Base-by-base conservation (phyloP, 53 echinoderm and acorn worm genomes). In the Echinometra lucunter region DNA sequence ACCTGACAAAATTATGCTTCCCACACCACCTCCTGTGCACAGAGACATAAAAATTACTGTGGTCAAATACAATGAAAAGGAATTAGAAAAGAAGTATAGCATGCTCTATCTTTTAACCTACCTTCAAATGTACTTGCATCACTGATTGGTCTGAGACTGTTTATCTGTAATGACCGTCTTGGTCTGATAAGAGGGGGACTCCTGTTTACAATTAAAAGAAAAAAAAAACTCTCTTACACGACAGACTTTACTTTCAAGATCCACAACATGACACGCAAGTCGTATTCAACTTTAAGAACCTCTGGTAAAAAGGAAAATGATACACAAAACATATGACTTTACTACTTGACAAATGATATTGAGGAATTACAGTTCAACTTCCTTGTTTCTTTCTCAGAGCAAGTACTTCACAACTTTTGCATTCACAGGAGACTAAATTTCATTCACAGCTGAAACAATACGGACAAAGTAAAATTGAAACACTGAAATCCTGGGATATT, bases 151-250 rank as follows among this genome's bases (percentile, higher is more conserved):
- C 90, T 63, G 11, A 40, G 95, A 63, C 45, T 78, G 60, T 91
- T 91, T n/a, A 91, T 78, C 30, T 90, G 90, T 13, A 90, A 44
- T 34, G 94, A 94, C 15, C 94, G 94, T 25, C 97, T 91, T 60
- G 97, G 97, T 37, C 96, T 92, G 27, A 97, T 93, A n/a, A 96
- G 80, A 47, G 97, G 96, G 44, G 97, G 97, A 94, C 97, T 97
- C 95, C 97, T 97, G 95, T 66, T 44, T 85, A 3, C 74, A n/a
- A 74, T 1, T 12, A 0, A 19, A 15, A 15, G 23, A 63, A 21
- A 21, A 63, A 23, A 21, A 63, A 63, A 63, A n/a, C n/a, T n/a
- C n/a, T n/a, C n/a, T n/a, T n/a, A n/a, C n/a, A n/a, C n/a, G n/a
- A n/a, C n/a, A n/a, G n/a, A n/a, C n/a, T n/a, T n/a, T n/a, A n/a